phyloP scores from a whole-genome alignment of 1,140 invertebrate species.

The Heliconius hewitsoni region DNA sequence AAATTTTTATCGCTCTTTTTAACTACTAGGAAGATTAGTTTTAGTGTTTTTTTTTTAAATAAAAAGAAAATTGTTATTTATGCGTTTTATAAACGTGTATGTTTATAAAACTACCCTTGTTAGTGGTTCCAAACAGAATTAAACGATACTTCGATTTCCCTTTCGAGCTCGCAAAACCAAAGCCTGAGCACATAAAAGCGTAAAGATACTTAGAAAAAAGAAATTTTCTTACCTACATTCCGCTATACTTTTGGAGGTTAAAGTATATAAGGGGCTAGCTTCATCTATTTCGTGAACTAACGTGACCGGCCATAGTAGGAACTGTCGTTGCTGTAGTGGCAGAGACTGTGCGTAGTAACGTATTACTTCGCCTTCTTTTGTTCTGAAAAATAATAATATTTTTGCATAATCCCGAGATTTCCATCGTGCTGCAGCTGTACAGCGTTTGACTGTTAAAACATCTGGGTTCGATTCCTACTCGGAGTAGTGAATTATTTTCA shows the following conservation, averaged over 20 bases:
- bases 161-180: too few species aligned
- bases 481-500: background rate
- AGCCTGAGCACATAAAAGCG: too few species aligned
- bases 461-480: background rate
- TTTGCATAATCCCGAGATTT: background rate
- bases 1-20: too few species aligned
- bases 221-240: constrained; percentile 49
- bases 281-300: constrained; percentile 74
- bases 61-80: too few species aligned
- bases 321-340: constrained; percentile 62
- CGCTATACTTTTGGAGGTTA: constrained; percentile 56
- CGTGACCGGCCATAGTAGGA: constrained; percentile 78
- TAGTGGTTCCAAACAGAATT: too few species aligned
- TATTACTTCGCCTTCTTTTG: constrained; percentile 68
- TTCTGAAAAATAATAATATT: constrained; percentile 46
- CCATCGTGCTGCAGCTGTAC: too few species aligned
- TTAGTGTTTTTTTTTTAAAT: too few species aligned
- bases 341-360: constrained; percentile 61
- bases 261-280: constrained; percentile 63
- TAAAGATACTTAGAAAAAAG: too few species aligned
- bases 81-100: too few species aligned
- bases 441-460: background rate
- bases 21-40: too few species aligned
- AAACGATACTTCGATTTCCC: too few species aligned
- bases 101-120: too few species aligned